Evolutionary conservation across 2,797 vertebrate species (phyloP).

Genomic region (Gila robusta): DNA sequence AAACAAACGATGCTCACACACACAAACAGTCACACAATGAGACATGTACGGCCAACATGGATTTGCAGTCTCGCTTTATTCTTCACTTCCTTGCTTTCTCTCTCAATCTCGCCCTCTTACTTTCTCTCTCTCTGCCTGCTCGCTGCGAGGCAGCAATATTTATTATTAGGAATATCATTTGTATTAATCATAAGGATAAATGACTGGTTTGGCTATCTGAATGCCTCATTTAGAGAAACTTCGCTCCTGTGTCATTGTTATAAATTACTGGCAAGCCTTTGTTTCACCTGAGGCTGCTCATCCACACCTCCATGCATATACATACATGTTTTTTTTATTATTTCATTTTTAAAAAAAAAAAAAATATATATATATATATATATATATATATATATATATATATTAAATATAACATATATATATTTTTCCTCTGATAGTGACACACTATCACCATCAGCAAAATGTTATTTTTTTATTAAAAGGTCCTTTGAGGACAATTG

Average conservation of each 20-base stretch:
- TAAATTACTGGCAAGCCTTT: slow-evolving; percentile 95
- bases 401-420: too few relatives aligned
- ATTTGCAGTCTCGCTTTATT: slow-evolving; percentile 50
- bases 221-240: slow-evolving; percentile 99
- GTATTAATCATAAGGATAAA: slow-evolving; percentile 99
- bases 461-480: slow-evolving; percentile 59
- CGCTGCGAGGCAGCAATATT: slow-evolving; percentile 88
- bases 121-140: slow-evolving; percentile 54
- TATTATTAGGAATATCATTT: slow-evolving; percentile 99
- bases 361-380: background rate
- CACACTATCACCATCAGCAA: slow-evolving; percentile 61
- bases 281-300: slow-evolving; percentile 93
- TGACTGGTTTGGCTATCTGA: slow-evolving; percentile 99
- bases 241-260: slow-evolving; percentile 98
- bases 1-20: slow-evolving; percentile 25
- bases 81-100: slow-evolving; percentile 18
- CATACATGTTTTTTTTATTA: slow-evolving; percentile 46
- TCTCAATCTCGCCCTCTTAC: slow-evolving; percentile 36
- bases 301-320: slow-evolving; percentile 71
- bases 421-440: slow-evolving; percentile 32
- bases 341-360: too few relatives aligned
- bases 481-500: slow-evolving; percentile 80
- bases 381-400: background rate
- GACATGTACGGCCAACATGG: slow-evolving; percentile 37
- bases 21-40: slow-evolving; percentile 26